Conservation (phyloP, 2,888 invertebrate genomes). For the Heteromyza rotundicornis region DNA sequence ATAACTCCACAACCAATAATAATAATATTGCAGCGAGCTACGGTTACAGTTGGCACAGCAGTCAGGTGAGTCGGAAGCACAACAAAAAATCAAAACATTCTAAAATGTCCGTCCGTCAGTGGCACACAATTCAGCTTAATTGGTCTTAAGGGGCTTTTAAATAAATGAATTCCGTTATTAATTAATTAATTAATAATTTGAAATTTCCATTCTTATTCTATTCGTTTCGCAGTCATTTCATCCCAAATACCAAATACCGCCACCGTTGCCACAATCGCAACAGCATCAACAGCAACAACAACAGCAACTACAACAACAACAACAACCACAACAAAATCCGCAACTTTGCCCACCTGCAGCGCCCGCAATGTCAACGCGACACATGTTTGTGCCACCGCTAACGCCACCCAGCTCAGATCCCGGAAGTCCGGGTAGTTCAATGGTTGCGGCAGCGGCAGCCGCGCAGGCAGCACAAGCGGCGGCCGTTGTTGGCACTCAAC, state of each 20-base stretch:
- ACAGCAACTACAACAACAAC: conserved; percentile 43
- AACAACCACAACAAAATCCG: conserved; percentile 45
- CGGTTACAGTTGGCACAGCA: conserved; percentile 60
- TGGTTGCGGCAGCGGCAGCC: conserved; percentile 67
- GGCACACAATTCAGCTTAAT: too few relatives aligned
- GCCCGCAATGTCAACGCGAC: conserved; percentile 59
- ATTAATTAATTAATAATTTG: too few relatives aligned
- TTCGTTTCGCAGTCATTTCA: conserved; percentile 50
- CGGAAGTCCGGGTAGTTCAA: conserved; percentile 78
- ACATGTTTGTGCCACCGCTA: conserved; percentile 82
- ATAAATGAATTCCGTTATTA: too few relatives aligned
- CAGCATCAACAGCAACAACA: conserved; percentile 33
- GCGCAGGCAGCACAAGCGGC: conserved; percentile 45
- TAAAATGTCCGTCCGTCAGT: too few relatives aligned
- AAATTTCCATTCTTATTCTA: conserved; percentile 4
- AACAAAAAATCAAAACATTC: too few relatives aligned
- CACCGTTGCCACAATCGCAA: conserved; percentile 45
- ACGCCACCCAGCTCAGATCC: conserved; percentile 90
- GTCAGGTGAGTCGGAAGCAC: conserved; percentile 62
- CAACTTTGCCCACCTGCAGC: conserved; percentile 56
- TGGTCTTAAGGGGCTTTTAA: too few relatives aligned
- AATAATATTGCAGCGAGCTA: conserved; percentile 43
- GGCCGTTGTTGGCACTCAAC: conserved; percentile 64
- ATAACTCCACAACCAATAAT: conserved; percentile 28
- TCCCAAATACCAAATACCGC: conserved; percentile 58